Evolutionary conservation across 2,888 invertebrate genomes (phyloP), one percentile per base, ranked within the genome.

Genomic region (Branchipolynoe longqiensis): DNA sequence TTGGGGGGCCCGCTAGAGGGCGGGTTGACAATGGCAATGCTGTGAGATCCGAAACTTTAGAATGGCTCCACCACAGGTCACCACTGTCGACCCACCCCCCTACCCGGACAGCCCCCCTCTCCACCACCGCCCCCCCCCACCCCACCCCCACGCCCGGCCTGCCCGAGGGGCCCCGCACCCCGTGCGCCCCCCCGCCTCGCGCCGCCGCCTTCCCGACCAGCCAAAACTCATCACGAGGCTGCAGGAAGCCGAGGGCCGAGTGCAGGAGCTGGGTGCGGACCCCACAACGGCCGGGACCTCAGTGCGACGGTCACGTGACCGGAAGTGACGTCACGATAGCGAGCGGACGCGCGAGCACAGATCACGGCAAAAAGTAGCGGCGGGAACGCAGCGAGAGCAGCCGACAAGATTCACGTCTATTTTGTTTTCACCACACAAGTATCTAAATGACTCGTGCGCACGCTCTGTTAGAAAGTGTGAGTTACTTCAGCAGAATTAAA

Each of bases 211-310:
- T 31, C 31, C 14, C 28, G 28, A 62, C 69, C 38, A 22, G 4
- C 69, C 22, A 4, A 14, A 14, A 4, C 48, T 18, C 8, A 25
- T 25, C 31, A 31, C 12, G 48, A 18, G 48, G 18, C 18, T 18
- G 48, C 25, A 25, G 62, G 31, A 31, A 62, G 31, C 14, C 8
- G 2, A 14, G 28, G 31, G 14, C 28, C 31, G 62, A 12, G 12
- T 1, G 31, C 62, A 62, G 62, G 62, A 62, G 62, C 62, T 14
- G 25, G 62, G 62, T 62, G 31, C 62, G 31, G 31, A 62, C 62
- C 25, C 12, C n/a, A 4, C 28, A 62, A 56, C 28, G 62, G 31
- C 25, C 62, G 25, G 31, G 62, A 25, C 62, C 25, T 31, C 14
- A n/a, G 25, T 14, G 62, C 22, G 2, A n/a, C 31, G 31, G 14